phyloP scores from a whole-genome alignment of 2,888 invertebrate genomes.

The Lasioglossum zephyrum region DNA sequence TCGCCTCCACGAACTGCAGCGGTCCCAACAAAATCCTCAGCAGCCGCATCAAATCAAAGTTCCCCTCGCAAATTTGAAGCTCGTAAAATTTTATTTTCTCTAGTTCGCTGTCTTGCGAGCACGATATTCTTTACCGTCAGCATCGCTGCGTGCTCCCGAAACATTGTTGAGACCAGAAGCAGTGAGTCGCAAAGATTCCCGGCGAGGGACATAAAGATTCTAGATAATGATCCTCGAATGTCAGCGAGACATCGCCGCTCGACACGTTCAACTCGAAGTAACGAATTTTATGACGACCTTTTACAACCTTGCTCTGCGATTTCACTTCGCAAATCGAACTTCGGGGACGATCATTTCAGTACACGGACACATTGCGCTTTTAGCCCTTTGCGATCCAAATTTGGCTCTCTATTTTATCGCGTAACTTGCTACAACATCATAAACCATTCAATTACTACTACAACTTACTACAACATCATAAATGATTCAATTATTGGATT shows the following conservation, averaged over 20 bases:
- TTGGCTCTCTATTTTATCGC: not conserved
- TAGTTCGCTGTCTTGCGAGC: no score
- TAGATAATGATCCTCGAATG: slow-evolving; percentile 38
- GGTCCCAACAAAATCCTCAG: no score
- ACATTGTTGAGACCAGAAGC: slow-evolving; percentile 23
- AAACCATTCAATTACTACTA: not conserved
- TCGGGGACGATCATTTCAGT: not conserved
- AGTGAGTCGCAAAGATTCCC: no score
- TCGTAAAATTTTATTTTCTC: not conserved
- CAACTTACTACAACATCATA: no score
- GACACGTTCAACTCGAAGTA: slow-evolving; percentile 7
- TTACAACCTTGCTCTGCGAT: slow-evolving; percentile 31
- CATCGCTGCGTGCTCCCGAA: not conserved
- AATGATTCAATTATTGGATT: no score
- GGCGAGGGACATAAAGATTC: slow-evolving; percentile 26
- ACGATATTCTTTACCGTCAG: not conserved
- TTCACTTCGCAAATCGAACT: slow-evolving; percentile 13
- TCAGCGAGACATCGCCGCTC: slow-evolving; percentile 23
- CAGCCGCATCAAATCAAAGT: not conserved
- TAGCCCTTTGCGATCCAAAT: not conserved
- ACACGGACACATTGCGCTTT: not conserved
- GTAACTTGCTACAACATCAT: not conserved
- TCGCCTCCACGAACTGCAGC: not conserved
- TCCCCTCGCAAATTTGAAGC: not conserved
- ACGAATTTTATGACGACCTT: slow-evolving; percentile 42